Evolutionary conservation across 1,140 invertebrate species (phyloP).

Genomic region (Drosophila pectinifera): DNA sequence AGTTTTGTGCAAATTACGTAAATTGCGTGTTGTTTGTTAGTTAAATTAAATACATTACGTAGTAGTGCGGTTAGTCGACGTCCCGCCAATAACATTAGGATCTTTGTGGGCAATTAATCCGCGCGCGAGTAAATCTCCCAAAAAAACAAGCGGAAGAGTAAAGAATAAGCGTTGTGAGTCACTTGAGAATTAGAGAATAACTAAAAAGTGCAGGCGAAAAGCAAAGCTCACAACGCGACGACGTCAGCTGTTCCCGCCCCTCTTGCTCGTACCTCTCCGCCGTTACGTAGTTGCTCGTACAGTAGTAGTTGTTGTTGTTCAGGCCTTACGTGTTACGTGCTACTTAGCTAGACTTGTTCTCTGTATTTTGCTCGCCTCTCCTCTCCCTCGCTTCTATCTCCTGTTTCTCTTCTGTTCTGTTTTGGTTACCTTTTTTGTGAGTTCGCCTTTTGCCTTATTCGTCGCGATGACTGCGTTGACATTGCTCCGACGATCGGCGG

Average conservation of each 20-base stretch:
- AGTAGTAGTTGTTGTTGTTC: conserved; percentile 8
- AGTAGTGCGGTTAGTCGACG: conserved; percentile 56
- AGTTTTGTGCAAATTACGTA: conserved; percentile 64
- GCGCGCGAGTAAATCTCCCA: conserved; percentile 64
- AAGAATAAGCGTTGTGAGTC: conserved; percentile 62
- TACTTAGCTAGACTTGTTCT: conserved; percentile 25
- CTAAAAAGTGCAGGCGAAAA: conserved; percentile 75
- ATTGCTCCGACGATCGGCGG: conserved; percentile 54
- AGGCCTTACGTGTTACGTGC: conserved; percentile 46
- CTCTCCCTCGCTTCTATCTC: conserved; percentile 34
- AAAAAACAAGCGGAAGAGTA: conserved; percentile 20
- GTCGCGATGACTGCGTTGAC: conserved; percentile 68
- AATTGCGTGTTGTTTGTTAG: conserved; percentile 54
- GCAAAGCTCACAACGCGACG: conserved; percentile 32
- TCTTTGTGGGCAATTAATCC: conserved; percentile 62
- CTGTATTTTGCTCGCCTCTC: background rate
- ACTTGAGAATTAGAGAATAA: conserved; percentile 64
- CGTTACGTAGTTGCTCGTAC: conserved; percentile 3
- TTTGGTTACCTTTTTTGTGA: conserved; percentile 54
- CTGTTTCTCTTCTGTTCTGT: conserved; percentile 60
- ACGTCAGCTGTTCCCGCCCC: conserved; percentile 61
- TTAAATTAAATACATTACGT: conserved; percentile 67
- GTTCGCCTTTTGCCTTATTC: conserved; percentile 58
- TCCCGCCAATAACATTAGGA: conserved; percentile 56
- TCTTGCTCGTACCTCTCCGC: background rate